Percentiles rank a stretch among this genome's conserved stretches.
These are phyloP conservation scores for Pangasius krempfi DNA, from an alignment of 2,797 vertebrate genomes.

Conservation along the genomic window DNA sequence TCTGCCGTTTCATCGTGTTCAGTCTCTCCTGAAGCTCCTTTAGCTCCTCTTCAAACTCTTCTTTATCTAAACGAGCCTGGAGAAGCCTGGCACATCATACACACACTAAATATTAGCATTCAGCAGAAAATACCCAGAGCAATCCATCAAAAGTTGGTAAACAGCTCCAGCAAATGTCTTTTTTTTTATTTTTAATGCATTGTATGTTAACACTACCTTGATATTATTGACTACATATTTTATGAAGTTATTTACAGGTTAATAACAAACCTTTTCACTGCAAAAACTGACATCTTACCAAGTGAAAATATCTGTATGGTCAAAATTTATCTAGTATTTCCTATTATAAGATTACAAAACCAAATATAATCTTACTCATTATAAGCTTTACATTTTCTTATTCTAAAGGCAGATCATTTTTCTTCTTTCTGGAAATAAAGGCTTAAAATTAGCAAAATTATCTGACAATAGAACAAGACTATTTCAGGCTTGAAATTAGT, in stretches of 20 bases:
- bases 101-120: constrained; percentile 5
- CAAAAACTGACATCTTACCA: too few relatives aligned
- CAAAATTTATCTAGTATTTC: neutral
- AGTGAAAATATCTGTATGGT: neutral
- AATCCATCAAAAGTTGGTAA: neutral
- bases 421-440: neutral
- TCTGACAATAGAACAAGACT: neutral
- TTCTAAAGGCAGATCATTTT: too few relatives aligned
- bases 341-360: neutral
- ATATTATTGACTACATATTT: neutral
- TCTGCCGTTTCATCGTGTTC: constrained; percentile 74
- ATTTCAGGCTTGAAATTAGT: neutral
- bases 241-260: neutral
- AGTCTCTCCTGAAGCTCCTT: constrained; percentile 81
- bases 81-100: constrained; percentile 76
- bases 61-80: constrained; percentile 88
- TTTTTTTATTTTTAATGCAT: neutral
- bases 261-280: neutral
- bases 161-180: neutral
- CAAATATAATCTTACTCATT: too few relatives aligned
- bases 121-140: neutral
- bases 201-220: too few relatives aligned
- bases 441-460: neutral
- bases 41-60: constrained; percentile 90
- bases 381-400: too few relatives aligned